Percentiles rank a stretch among this genome's conserved stretches.
Evolutionary conservation across 92 coral and sea anemone species (phyloP).

Genomic region (Bergia sp.): DNA sequence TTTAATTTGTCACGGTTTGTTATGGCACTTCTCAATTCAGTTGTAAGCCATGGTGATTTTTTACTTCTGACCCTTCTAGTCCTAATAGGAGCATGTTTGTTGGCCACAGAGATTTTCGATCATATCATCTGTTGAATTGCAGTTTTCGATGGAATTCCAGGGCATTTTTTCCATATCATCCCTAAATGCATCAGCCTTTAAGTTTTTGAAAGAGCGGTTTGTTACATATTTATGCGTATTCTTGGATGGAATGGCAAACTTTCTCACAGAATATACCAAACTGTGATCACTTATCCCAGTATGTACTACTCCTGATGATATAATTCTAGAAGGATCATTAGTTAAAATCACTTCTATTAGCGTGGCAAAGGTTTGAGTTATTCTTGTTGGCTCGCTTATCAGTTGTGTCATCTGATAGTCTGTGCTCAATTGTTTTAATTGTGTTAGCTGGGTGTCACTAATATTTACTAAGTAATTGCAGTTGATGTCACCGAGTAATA

Average conservation of each 20-base stretch:
- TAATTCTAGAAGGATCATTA: slow-evolving; percentile 28
- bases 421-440: not conserved
- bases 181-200: slow-evolving; percentile 30
- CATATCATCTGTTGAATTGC: slow-evolving; percentile 37
- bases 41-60: slow-evolving; percentile 28
- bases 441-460: not conserved
- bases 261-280: slow-evolving; percentile 23
- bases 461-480: slow-evolving; percentile 23
- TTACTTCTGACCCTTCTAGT: slow-evolving; percentile 25
- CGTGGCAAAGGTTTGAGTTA: slow-evolving; percentile 26
- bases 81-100: slow-evolving; percentile 4
- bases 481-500: slow-evolving; percentile 35
- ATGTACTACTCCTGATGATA: slow-evolving; percentile 29
- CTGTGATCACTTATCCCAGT: slow-evolving; percentile 37
- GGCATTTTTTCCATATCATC: slow-evolving; percentile 20
- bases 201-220: slow-evolving; percentile 38
- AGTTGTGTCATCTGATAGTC: not conserved
- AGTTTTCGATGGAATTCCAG: slow-evolving; percentile 13
- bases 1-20: slow-evolving; percentile 24
- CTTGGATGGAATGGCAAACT: slow-evolving; percentile 43
- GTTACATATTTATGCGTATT: slow-evolving; percentile 40
- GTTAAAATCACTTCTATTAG: slow-evolving; percentile 40
- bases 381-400: slow-evolving; percentile 19
- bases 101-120: slow-evolving; percentile 19
- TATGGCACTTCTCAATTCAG: slow-evolving; percentile 8